Evolutionary conservation across 64 coral and sea anemone genomes (phyloP), one percentile per base, ranked within the genome.

Genomic region (Montipora capricornis): DNA sequence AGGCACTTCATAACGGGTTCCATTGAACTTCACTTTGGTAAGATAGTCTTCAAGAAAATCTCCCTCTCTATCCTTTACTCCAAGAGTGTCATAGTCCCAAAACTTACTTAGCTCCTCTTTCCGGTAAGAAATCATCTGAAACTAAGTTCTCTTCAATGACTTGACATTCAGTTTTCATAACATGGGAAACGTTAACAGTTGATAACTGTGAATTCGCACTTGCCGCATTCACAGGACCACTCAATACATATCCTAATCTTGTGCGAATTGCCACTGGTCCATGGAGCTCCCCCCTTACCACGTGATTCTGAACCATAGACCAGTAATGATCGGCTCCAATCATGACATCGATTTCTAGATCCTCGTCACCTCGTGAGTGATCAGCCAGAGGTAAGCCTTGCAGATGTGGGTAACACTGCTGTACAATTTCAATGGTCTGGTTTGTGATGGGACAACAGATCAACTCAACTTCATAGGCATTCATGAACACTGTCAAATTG

Each of bases 241-340:
- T 90, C 59, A 90, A 57, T 9, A 95, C 81, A 76, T 86, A 90
- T 8, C 87, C 80, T 29, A 95, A 68, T 67, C 88, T 88, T 26
- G 87, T 86, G 47, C 44, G 58, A 14, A 90, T 50, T 46, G 87
- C 93, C 9, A 95, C 88, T 11, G 93, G 93, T 6, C 87, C 59
- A 16, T 57, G 53, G 29, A 76, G 48, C 87, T 64, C 83, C 80
- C 88, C 87, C 87, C 93, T 87, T 95, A 90, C 93, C 44, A 95
- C 93, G 53, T 84, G 68, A 77, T 84, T 84, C 20, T 89, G 78
- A 73, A 94, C 55, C 48, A 78, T 47, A 90, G 53, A 89, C 95
- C 95, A 96, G n/a, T 96, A 96, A 7, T 84, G 87, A 87, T 93
- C 95, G 71, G 91, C 91, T 87, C 95, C 95, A 68, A 93, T 93